Conservation (phyloP, 2,888 invertebrate species). For the Drosophila setosimentum region DNA sequence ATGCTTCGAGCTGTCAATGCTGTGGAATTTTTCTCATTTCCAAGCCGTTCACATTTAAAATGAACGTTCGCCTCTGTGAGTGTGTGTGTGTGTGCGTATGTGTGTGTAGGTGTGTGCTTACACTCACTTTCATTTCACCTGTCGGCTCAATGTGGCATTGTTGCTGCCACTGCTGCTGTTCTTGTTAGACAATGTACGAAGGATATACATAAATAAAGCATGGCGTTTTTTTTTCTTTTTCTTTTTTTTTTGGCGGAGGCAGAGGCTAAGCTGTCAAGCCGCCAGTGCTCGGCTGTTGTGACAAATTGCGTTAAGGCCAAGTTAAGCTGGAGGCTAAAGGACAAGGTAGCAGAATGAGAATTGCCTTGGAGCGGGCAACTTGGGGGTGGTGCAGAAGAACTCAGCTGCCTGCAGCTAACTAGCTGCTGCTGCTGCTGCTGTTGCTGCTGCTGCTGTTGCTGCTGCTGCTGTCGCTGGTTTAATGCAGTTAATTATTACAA, state of each 20-base stretch:
- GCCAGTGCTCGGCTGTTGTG: slow-evolving; percentile 50
- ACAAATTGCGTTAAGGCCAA: slow-evolving; percentile 78
- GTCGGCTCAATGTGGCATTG: slow-evolving; percentile 66
- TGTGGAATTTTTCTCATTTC: slow-evolving; percentile 58
- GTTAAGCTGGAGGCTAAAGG: slow-evolving; percentile 63
- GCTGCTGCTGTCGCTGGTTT: slow-evolving; percentile 32
- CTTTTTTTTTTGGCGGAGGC: slow-evolving; percentile 5
- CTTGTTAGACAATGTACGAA: slow-evolving; percentile 36
- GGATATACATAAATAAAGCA: slow-evolving; percentile 44
- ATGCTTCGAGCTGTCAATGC: slow-evolving; percentile 55
- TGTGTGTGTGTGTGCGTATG: slow-evolving; percentile 8
- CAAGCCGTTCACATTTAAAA: slow-evolving; percentile 51
- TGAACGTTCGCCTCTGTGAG: slow-evolving; percentile 18
- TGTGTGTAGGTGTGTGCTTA: slow-evolving; percentile 13
- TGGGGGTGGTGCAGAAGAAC: not conserved
- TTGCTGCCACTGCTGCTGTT: slow-evolving; percentile 27
- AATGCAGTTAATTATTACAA: slow-evolving; percentile 76
- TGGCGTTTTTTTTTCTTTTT: slow-evolving; percentile 8
- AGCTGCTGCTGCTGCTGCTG: slow-evolving; percentile 10
- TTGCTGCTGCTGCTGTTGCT: slow-evolving; percentile 19
- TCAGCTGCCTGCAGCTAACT: slow-evolving; percentile 26
- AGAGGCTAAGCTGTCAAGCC: slow-evolving; percentile 45
- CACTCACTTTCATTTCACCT: slow-evolving; percentile 68
- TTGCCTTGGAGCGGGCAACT: not conserved
- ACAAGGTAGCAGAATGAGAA: slow-evolving; percentile 9